Conservation (phyloP, 1,140 invertebrate genomes). For the Coenobita brevimanus region DNA sequence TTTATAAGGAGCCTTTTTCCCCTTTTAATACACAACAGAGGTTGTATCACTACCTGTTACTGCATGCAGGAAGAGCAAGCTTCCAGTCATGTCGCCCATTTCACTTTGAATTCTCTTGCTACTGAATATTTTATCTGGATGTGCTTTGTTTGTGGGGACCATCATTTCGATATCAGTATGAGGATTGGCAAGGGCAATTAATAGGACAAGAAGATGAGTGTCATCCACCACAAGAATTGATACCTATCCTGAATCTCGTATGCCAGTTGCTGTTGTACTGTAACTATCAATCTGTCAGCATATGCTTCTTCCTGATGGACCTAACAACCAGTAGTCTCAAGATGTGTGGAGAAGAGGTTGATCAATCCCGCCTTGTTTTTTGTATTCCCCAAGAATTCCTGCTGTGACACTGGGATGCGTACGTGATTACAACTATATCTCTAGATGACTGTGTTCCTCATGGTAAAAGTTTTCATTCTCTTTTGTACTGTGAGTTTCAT, state of each 20-base stretch:
- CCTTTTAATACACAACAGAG: conserved; percentile 36
- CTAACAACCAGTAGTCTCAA: conserved; percentile 37
- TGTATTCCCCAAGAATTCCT: conserved; percentile 35
- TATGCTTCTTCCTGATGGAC: conserved; percentile 37
- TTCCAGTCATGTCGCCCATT: conserved; percentile 19
- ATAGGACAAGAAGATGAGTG: conserved; percentile 50
- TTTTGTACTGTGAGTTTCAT: conserved; percentile 7
- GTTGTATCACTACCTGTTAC: conserved; percentile 43
- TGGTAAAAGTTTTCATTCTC: not conserved
- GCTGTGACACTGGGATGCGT: conserved; percentile 1
- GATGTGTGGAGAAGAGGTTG: conserved; percentile 30
- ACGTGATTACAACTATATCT: conserved; percentile 6
- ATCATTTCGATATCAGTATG: conserved; percentile 28
- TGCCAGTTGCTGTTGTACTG: conserved; percentile 39
- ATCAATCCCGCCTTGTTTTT: conserved; percentile 44
- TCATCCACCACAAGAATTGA: conserved; percentile 55
- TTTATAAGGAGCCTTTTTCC: conserved; percentile 47
- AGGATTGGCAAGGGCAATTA: conserved; percentile 43
- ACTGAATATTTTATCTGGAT: conserved; percentile 29
- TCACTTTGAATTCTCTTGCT: conserved; percentile 28
- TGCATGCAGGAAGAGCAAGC: conserved; percentile 49
- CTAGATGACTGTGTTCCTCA: not conserved
- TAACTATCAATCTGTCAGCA: conserved; percentile 36
- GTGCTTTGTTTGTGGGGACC: conserved; percentile 31
- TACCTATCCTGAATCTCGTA: conserved; percentile 27